Percentiles rank a stretch among this genome's conserved stretches.
Conservation (phyloP, 1,140 invertebrate species). For the Cyclargus thomasi region DNA sequence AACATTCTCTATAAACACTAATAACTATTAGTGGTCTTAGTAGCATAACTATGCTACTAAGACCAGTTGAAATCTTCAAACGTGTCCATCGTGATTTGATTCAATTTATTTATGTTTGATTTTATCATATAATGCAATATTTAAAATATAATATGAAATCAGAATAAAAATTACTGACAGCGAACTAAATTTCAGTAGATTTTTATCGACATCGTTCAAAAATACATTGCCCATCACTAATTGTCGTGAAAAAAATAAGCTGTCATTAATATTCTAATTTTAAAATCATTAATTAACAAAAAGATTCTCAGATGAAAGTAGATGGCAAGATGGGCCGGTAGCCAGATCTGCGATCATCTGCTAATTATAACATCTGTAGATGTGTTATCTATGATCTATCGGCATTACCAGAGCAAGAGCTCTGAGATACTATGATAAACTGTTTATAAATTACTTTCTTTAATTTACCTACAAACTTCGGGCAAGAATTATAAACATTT, state of each 20-base stretch:
- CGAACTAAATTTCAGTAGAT: not conserved
- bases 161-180: too few species aligned
- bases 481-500: too few species aligned
- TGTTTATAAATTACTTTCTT: not conserved
- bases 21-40: too few species aligned
- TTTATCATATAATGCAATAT: too few species aligned
- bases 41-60: too few species aligned
- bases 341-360: conserved; percentile 60
- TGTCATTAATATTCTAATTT: conserved; percentile 10
- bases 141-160: too few species aligned
- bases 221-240: not conserved
- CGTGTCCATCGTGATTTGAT: too few species aligned
- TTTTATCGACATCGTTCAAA: not conserved
- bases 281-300: not conserved
- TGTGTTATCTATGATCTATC: conserved; percentile 24
- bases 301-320: conserved; percentile 40
- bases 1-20: too few species aligned
- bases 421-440: not conserved
- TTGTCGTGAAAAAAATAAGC: not conserved
- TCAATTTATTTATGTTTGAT: too few species aligned
- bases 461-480: too few species aligned
- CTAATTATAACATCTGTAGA: conserved; percentile 43
- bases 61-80: too few species aligned
- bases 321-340: conserved; percentile 35
- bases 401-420: not conserved